Evolutionary conservation across 2,797 vertebrate species (phyloP), one percentile per base, ranked within the genome.

Genomic region (Cheirogaleus major): DNA sequence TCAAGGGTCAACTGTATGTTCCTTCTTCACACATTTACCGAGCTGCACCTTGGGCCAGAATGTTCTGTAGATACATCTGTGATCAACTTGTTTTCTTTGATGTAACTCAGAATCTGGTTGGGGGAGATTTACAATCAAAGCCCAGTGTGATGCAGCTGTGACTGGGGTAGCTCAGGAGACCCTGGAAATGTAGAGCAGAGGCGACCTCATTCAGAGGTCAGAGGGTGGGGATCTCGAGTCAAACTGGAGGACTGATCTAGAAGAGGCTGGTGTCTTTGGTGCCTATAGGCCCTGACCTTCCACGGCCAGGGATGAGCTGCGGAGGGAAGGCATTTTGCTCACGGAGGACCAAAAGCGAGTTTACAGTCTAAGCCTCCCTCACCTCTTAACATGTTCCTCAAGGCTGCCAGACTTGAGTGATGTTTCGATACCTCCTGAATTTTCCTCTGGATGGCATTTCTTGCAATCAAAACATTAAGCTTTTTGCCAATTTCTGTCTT

Each of bases 381-480:
- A 32, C 7, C 13, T 22, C 18, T 27, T 45, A 0, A 18, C 10
- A 0, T 25, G 70, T 13, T 85, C 50, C 41, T 82, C 50, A 4
- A 76, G 73, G 38, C 83, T 95, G 93, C 81, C 78, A 78, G 76
- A 9, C 69, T 32, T 11, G 52, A 84, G 22, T 32, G 93, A 88
- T 52, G 65, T 89, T 95, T 91, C 79, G 85, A 73, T 30, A 72
- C 75, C 87, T 76, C 78, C 61, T 25, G 55, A 48, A 41, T 85
- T 90, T 92, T 75, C 80, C 84, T 91, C 73, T 57, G 92, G 91
- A 89, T 30, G 18, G 38, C 59, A 35, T 72, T 76, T 95, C 86
- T 89, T 86, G 32, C 83, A 48, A 55, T 89, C 55, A n/a, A 79
- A 90, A 95, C 94, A 59, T 2, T 30, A 78, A 95, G 78, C 55